Conservation (phyloP, 2,888 invertebrate genomes). For the Drosophila greeni region DNA sequence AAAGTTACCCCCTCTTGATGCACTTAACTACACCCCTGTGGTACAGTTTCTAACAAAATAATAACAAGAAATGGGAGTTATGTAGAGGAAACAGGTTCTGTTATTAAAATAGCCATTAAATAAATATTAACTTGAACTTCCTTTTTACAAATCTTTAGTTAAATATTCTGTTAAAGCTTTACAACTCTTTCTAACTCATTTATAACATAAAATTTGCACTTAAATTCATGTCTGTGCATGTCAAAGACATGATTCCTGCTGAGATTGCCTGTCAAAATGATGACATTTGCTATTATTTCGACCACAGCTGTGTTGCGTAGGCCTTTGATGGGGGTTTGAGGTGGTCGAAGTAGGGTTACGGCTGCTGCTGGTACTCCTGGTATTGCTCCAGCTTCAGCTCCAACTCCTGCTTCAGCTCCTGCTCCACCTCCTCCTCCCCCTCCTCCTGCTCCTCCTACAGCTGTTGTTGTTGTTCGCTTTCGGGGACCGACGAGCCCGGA, state of each 20-base stretch:
- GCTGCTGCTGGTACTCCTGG: slow-evolving; percentile 8
- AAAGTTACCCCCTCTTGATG: slow-evolving; percentile 18
- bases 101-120: neutral
- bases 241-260: neutral
- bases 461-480: slow-evolving; percentile 54
- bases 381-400: slow-evolving; percentile 24
- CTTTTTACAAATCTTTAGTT: too few species aligned
- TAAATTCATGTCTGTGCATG: neutral
- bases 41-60: slow-evolving; percentile 27
- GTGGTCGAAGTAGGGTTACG: slow-evolving; percentile 7
- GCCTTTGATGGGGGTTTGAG: slow-evolving; percentile 2
- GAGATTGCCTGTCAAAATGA: slow-evolving; percentile 12
- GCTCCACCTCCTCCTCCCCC: too few species aligned
- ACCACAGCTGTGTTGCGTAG: slow-evolving; percentile 34
- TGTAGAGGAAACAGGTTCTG: neutral
- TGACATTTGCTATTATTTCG: slow-evolving; percentile 23
- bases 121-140: neutral
- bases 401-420: too few species aligned
- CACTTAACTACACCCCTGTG: slow-evolving; percentile 7
- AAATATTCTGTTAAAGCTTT: neutral
- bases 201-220: too few species aligned
- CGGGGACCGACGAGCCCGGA: slow-evolving; percentile 67
- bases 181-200: neutral
- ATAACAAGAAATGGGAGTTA: slow-evolving; percentile 5
- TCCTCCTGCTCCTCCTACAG: too few species aligned